Base-by-base conservation (phyloP, 2,113 vertebrate genomes). In the Cinclus cinclus region DNA sequence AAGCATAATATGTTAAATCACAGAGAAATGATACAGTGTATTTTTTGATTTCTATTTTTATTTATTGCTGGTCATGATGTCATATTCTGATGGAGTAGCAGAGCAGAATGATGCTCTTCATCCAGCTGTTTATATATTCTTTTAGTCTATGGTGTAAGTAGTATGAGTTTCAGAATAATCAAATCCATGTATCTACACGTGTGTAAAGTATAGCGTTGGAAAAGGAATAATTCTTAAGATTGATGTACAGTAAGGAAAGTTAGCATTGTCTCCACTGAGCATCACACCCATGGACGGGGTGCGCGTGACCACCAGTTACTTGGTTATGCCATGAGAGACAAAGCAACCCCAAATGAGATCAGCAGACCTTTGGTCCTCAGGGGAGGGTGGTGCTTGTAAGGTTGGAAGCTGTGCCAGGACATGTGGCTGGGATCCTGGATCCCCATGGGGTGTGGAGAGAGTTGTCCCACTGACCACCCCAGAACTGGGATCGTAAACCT, bases 31-130 rank as follows among this genome's bases (percentile, higher is more conserved):
- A 82, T 58, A n/a, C 55, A 76, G 55, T 87, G 60, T 91, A n/a
- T 74, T 94, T 95, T 94, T 94, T 85, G 37, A 65, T 84, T 87
- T 92, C 14, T 95, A 39, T 86, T 94, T 91, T 84, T 92, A 96
- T 87, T 95, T 97, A 81, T 93, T 96, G 87, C 69, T 89, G 79
- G 95, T 87, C 49, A 44, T 90, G 30, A 59, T 95, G 70, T 90
- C 84, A 49, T 28, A 39, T 76, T 92, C 86, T 94, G 71, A 55
- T 74, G 75, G 77, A 15, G 39, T 94, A 63, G 73, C 62, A 76
- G 87, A 74, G 82, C 86, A 93, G 94, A 86, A 78, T 89, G 63
- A 89, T 62, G 30, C 42, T 86, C 47, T 62, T 47, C 90, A 87
- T 79, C 37, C 62, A 85, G 41, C 58, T 60, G 69, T 88, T 91